phyloP scores from a whole-genome alignment of 2,113 vertebrate species.

The Terrapene triunguis region DNA sequence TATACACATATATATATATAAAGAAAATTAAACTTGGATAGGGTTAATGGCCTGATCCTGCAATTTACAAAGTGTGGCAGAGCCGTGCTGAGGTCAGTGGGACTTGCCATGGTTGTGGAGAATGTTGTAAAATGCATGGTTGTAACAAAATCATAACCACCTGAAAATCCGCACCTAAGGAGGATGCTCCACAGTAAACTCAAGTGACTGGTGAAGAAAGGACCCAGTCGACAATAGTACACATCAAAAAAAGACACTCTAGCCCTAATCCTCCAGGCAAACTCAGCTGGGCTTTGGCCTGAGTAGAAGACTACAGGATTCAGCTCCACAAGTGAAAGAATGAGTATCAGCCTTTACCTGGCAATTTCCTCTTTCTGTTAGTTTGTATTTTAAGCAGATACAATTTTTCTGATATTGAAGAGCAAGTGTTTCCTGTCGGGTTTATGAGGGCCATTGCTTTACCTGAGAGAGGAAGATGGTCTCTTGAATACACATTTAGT shows the following conservation, averaged over 20 bases:
- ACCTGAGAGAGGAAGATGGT: not conserved
- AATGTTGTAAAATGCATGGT: not conserved
- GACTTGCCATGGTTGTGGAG: rapidly evolving
- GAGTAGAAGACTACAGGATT: constrained; percentile 20
- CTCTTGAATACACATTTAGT: not conserved
- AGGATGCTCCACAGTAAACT: not conserved
- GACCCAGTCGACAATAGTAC: not conserved
- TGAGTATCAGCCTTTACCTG: not conserved
- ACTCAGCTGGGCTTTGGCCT: constrained; percentile 4
- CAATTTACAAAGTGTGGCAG: not conserved
- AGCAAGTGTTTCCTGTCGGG: not conserved
- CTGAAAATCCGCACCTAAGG: not conserved
- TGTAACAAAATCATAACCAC: not conserved
- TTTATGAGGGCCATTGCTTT: not conserved
- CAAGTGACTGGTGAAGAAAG: not conserved
- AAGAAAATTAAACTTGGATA: not conserved
- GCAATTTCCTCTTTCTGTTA: not conserved
- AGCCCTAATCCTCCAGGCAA: not conserved
- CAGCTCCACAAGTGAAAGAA: not conserved
- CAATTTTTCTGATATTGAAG: not conserved
- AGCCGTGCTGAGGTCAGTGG: not conserved
- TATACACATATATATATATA: not conserved
- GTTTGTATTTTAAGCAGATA: not conserved
- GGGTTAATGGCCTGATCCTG: not conserved
- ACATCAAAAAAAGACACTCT: not conserved